Conservation (phyloP, 2,113 vertebrate species). For the Ictalurus furcatus region DNA sequence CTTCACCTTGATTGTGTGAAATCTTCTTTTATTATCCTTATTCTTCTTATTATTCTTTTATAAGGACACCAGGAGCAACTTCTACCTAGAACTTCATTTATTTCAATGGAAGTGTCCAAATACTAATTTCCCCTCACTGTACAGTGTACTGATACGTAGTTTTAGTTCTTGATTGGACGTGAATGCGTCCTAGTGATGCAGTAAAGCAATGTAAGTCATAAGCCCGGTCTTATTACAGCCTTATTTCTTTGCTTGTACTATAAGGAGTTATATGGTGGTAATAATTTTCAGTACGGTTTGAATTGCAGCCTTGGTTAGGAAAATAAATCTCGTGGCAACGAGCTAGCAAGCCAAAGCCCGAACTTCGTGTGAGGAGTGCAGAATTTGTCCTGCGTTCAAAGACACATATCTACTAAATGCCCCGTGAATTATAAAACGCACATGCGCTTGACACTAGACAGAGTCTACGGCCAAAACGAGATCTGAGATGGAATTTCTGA, state of each 20-base stretch:
- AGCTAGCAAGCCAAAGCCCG: constrained; percentile 31
- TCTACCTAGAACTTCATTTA: not conserved
- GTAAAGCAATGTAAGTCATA: not conserved
- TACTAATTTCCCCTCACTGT: not conserved
- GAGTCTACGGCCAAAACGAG: constrained; percentile 12
- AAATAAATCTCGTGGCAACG: constrained; percentile 44
- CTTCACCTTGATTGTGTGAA: not conserved
- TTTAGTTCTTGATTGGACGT: not conserved
- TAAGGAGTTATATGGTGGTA: constrained; percentile 43
- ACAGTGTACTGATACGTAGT: not conserved
- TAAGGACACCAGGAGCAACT: not conserved
- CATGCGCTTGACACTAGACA: constrained; percentile 36
- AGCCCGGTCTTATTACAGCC: constrained; percentile 22
- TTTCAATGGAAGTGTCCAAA: not conserved
- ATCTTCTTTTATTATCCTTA: too few species aligned
- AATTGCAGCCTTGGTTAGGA: constrained; percentile 48
- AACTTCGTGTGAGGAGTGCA: constrained; percentile 30
- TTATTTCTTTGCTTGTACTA: constrained; percentile 33
- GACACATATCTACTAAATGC: constrained; percentile 52
- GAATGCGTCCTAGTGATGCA: not conserved
- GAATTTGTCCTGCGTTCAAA: constrained; percentile 39
- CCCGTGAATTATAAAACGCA: constrained; percentile 47
- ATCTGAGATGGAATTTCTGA: constrained; percentile 29
- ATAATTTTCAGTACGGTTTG: constrained; percentile 40
- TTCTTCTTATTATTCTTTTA: not conserved